Evolutionary conservation across 2,888 invertebrate species (phyloP), one percentile per base, ranked within the genome.

Genomic region (Lamellibrachia columna): DNA sequence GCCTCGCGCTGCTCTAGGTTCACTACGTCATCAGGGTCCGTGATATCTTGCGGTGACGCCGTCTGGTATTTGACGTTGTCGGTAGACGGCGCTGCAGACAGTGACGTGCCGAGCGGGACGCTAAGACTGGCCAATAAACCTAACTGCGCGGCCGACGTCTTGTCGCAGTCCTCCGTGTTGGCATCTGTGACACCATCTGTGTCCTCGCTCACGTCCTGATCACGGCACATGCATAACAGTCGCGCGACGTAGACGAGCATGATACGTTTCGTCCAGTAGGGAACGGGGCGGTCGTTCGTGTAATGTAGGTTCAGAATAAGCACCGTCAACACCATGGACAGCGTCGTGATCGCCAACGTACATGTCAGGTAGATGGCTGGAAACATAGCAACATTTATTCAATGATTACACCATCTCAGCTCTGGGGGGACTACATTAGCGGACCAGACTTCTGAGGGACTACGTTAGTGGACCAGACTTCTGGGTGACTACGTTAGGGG

Each of bases 301-400:
- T 90, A 52, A 91, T 93, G 93, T 7, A 93, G 90, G 92, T 93
- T 93, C 11, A 93, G 91, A 52, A 93, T 93, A 6, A 93, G 90
- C 52, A 93, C 93, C n/a, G 93, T 93, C 0, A 93, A 90, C 3
- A 93, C 93, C 93, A 93, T 93, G 75, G 93, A 93, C 91, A 93
- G 6, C n/a, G 93, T 93, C 15, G 93, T 93, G 91, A 93, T 93
- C 11, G 93, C 93, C 93, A 93, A 92, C 90, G 93, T 93, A 75
- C 93, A 93, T 75, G 93, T 93, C 92, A 93, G 92, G 92, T 93
- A 93, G 75, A 93, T 93, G 90, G 93, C 93, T 93, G 93, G 15
- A 93, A 92, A 53, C 55, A 53, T 9, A 4, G 0, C 91, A 93
- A 92, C 40, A 94, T 92, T 28, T 91, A 93, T 22, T 94, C 92